Percentiles rank a stretch among this genome's conserved stretches.
Conservation (phyloP, 1,140 invertebrate species). For the Pentalonia nigronervosa region DNA sequence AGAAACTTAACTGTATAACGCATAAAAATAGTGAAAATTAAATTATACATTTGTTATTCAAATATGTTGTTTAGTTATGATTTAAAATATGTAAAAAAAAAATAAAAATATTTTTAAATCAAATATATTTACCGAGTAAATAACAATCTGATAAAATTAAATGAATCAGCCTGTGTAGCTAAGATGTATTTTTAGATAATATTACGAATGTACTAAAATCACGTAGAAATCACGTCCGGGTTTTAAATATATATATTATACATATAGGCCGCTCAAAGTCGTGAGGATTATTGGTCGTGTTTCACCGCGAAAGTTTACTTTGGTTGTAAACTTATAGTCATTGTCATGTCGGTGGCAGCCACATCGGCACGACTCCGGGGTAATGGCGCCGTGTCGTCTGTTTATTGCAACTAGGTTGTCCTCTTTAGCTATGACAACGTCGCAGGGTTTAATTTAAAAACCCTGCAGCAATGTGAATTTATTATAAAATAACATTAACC, state of each 20-base stretch:
- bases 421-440: background rate
- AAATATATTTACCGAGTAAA: background rate
- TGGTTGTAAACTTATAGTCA: background rate
- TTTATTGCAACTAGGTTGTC: background rate
- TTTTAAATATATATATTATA: background rate
- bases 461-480: fast-evolving
- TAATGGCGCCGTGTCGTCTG: background rate
- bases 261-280: background rate
- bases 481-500: background rate
- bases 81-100: background rate
- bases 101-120: background rate
- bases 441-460: background rate
- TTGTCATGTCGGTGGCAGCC: background rate
- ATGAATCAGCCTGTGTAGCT: too few species aligned
- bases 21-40: background rate
- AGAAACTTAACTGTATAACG: too few species aligned
- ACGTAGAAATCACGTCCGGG: background rate
- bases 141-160: too few species aligned
- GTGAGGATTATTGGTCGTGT: background rate
- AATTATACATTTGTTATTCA: too few species aligned
- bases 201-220: background rate
- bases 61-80: background rate
- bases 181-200: background rate
- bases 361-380: background rate
- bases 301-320: background rate